A percentile compares a stretch with the other conserved stretches of the same genome.
Evolutionary conservation across 2,888 invertebrate species (phyloP).

Genomic region (Drosophila paranaensis): DNA sequence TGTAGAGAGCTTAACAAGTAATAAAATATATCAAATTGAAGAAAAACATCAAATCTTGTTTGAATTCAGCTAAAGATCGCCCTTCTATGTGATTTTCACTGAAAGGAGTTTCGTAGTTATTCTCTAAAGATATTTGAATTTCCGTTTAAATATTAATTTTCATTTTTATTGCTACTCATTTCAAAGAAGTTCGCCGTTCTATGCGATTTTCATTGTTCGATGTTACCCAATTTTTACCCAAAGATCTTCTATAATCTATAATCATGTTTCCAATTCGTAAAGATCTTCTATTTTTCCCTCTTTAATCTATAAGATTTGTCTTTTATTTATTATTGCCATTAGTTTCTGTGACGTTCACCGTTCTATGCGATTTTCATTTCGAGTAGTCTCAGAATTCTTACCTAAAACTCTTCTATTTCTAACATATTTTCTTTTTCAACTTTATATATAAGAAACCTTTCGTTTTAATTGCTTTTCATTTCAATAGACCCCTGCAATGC

Average conservation of each 20-base stretch:
- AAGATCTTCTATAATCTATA: no score
- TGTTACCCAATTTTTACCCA: no score
- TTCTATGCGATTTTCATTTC: neutral
- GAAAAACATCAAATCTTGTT: neutral
- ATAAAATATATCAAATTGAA: constrained; percentile 32
- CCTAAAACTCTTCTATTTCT: neutral
- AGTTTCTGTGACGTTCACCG: neutral
- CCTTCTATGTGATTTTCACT: neutral
- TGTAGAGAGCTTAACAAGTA: constrained; percentile 62
- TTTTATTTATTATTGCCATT: neutral
- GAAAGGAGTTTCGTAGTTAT: neutral
- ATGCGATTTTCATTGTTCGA: neutral
- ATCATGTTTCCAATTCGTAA: no score
- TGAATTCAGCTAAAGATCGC: neutral
- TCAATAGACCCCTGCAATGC: neutral
- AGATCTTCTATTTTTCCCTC: no score
- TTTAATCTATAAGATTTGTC: neutral
- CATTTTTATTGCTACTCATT: neutral
- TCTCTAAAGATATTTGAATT: neutral
- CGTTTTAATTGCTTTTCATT: neutral
- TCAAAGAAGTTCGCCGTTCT: neutral
- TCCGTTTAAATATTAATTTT: neutral
- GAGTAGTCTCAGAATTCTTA: neutral
- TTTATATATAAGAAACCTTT: neutral
- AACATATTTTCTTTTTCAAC: no score